phyloP scores from a whole-genome alignment of 2,113 vertebrate species.

The Tricholaema leucomelas region DNA sequence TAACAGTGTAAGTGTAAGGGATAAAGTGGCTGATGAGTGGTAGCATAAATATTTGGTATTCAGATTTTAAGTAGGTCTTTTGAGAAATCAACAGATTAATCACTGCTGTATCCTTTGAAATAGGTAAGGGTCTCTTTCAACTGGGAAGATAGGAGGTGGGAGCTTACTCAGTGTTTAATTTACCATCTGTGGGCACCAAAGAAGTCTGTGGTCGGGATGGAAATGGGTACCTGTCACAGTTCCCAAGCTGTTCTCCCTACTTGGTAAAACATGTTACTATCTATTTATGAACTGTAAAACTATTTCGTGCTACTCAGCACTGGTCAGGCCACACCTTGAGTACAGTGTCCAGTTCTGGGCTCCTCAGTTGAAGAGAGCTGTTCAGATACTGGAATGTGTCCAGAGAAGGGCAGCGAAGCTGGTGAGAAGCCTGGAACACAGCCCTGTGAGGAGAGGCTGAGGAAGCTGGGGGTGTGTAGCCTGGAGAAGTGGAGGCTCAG shows the following conservation, averaged over 20 bases:
- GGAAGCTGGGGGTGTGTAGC: no score
- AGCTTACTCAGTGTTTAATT: background rate
- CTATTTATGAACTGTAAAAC: background rate
- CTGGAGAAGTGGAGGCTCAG: no score
- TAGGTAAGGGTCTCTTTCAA: background rate
- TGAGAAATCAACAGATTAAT: background rate
- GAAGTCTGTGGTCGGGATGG: background rate
- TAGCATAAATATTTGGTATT: background rate
- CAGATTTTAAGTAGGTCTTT: background rate
- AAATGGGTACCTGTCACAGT: background rate
- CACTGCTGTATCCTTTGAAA: background rate
- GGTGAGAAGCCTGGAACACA: no score
- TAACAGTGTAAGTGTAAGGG: background rate
- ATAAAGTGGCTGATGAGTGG: background rate
- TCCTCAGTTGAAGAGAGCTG: no score
- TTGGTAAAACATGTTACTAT: background rate
- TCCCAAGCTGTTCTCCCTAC: background rate
- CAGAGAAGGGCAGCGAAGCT: no score
- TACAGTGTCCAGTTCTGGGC: no score
- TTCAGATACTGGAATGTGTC: no score
- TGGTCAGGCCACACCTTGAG: no score
- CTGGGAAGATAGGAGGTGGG: background rate
- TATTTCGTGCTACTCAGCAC: background rate
- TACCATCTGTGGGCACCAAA: background rate
- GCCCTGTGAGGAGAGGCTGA: no score